Evolutionary conservation across 2,797 vertebrate species (phyloP).

Genomic region (Poeciliopsis presidionis): DNA sequence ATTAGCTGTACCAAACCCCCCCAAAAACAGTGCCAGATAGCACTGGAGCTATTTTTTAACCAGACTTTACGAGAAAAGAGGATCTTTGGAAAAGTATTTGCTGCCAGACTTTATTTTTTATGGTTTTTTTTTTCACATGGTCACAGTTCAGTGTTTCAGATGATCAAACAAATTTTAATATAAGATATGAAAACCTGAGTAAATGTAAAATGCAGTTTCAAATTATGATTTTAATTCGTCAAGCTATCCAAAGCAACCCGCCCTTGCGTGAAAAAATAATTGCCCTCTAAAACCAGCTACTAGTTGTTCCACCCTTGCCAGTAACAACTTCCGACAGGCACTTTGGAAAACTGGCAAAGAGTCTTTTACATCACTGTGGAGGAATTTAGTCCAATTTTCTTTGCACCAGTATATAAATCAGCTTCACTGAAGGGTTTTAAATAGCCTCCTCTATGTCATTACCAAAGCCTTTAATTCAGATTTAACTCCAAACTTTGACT

Average conservation of each 20-base stretch:
- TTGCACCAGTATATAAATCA: not conserved
- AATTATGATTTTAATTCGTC: not conserved
- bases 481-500: not conserved
- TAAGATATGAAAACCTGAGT: not conserved
- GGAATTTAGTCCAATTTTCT: not conserved
- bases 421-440: not conserved
- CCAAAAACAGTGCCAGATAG: conserved; percentile 53
- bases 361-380: not conserved
- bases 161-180: not conserved
- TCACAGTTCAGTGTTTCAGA: not conserved
- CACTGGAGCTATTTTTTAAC: conserved; percentile 54
- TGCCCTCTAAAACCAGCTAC: not conserved
- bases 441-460: not conserved
- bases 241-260: not conserved
- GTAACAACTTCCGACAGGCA: not conserved
- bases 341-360: not conserved
- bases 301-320: not conserved
- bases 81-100: conserved; percentile 15
- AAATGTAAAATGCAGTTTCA: not conserved
- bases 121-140: not conserved
- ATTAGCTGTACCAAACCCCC: conserved; percentile 44
- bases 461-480: not conserved
- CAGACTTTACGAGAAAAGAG: conserved; percentile 29
- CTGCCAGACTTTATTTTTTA: not conserved
- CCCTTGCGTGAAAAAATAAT: not conserved